phyloP scores from a whole-genome alignment of 1,140 invertebrate genomes.

The Trichonephila clavipes region DNA sequence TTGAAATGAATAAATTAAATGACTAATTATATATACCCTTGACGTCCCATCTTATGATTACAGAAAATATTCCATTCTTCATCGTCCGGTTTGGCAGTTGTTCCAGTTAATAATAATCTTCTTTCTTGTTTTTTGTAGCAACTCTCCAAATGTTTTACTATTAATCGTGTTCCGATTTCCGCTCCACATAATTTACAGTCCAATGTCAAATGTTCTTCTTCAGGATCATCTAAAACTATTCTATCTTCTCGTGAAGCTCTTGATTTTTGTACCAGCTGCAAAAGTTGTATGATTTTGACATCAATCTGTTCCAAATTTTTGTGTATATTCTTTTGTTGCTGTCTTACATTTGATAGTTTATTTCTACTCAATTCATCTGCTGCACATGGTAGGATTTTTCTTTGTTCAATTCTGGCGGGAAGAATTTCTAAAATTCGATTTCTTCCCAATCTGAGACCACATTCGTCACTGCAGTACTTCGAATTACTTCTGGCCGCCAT shows the following conservation, averaged over 20 bases:
- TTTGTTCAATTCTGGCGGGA: slow-evolving; percentile 94
- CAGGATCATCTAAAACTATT: not conserved
- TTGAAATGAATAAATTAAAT: no score
- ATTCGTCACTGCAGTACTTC: slow-evolving; percentile 97
- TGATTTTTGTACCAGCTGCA: not conserved
- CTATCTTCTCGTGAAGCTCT: not conserved
- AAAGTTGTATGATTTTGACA: slow-evolving; percentile 88
- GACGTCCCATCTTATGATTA: slow-evolving; percentile 37
- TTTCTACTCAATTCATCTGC: slow-evolving; percentile 93
- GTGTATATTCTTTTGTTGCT: slow-evolving; percentile 84
- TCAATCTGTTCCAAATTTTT: slow-evolving; percentile 87
- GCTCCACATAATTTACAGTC: slow-evolving; percentile 53
- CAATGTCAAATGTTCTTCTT: not conserved
- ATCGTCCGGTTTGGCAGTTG: not conserved
- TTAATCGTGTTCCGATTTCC: not conserved
- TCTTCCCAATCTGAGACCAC: slow-evolving; percentile 94
- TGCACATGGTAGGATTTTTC: slow-evolving; percentile 91
- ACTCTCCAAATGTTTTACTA: slow-evolving; percentile 34
- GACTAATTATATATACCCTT: slow-evolving; percentile 84
- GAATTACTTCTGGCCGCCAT: slow-evolving; percentile 89
- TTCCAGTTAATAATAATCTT: slow-evolving; percentile 28
- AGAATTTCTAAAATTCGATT: slow-evolving; percentile 86
- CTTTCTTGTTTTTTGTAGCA: slow-evolving; percentile 63
- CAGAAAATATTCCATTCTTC: slow-evolving; percentile 67
- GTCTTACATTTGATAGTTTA: slow-evolving; percentile 90